Percentiles rank a stretch among this genome's conserved stretches.
phyloP scores from a whole-genome alignment of 2,797 vertebrate genomes.

The Garrulus glandarius region DNA sequence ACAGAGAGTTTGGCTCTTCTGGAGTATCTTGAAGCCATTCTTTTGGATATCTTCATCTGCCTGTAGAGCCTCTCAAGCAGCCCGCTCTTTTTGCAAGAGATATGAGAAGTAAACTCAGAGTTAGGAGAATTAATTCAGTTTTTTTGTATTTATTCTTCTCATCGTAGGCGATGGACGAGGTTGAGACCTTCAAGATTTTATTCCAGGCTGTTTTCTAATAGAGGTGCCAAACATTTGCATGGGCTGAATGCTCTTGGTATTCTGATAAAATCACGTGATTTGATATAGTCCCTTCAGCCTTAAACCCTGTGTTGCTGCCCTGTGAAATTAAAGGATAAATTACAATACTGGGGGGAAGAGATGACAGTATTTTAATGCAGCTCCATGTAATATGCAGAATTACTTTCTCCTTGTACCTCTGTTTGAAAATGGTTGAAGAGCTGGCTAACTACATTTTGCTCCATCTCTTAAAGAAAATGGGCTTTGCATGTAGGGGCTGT shows the following conservation, averaged over 20 bases:
- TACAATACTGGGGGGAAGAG: background rate
- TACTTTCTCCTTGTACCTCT: background rate
- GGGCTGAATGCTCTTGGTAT: background rate
- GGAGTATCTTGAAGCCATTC: background rate
- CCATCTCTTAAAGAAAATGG: constrained; percentile 18
- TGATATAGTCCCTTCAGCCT: background rate
- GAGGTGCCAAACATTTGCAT: background rate
- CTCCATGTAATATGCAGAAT: constrained; percentile 2
- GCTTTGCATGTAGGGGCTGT: background rate
- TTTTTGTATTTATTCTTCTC: background rate
- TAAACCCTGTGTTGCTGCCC: background rate
- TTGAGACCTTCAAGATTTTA: background rate
- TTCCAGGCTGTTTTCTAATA: background rate
- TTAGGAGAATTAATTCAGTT: background rate
- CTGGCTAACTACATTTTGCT: constrained; percentile 36
- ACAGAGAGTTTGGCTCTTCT: background rate
- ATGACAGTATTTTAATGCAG: constrained; percentile 8
- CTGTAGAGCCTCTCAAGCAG: background rate
- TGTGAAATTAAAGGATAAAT: constrained; percentile 6
- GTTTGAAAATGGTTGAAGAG: background rate
- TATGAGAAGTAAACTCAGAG: background rate
- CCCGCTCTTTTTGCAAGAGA: background rate
- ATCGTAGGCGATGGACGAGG: fast-evolving
- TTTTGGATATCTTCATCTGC: background rate
- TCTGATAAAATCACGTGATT: background rate